Conservation (phyloP, 92 coral and sea anemone species). For the Micromussa lordhowensis region DNA sequence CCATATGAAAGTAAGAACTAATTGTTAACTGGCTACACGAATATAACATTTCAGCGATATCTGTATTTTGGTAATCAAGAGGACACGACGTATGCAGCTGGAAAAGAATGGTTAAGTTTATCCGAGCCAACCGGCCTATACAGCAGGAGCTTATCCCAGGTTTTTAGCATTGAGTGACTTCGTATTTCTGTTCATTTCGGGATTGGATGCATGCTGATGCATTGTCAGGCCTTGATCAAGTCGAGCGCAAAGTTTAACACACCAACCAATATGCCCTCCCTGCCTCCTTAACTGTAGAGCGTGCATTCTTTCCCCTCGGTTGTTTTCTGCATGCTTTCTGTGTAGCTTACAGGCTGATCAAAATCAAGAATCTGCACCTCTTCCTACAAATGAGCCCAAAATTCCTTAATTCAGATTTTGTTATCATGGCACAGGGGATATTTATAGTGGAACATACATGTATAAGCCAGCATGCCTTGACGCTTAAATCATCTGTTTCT, state of each 20-base stretch:
- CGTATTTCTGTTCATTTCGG: slow-evolving; percentile 33
- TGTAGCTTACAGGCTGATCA: slow-evolving; percentile 13
- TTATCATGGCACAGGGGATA: slow-evolving; percentile 24
- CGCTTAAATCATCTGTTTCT: slow-evolving; percentile 11
- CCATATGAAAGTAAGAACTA: background rate
- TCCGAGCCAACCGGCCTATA: slow-evolving; percentile 32
- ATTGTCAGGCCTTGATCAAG: background rate
- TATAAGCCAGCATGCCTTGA: slow-evolving; percentile 26
- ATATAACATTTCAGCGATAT: background rate
- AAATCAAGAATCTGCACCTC: slow-evolving; percentile 13
- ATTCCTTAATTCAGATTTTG: background rate
- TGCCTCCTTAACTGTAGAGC: slow-evolving; percentile 1
- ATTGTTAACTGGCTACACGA: background rate
- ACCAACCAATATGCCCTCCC: slow-evolving; percentile 17
- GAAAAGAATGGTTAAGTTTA: background rate
- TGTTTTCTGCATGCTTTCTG: slow-evolving; percentile 14
- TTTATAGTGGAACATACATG: slow-evolving; percentile 27
- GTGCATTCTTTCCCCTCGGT: slow-evolving; percentile 1
- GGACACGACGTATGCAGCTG: background rate
- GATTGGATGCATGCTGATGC: slow-evolving; percentile 2
- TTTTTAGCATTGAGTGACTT: slow-evolving; percentile 24
- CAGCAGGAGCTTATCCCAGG: slow-evolving; percentile 26
- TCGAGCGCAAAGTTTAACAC: slow-evolving; percentile 15
- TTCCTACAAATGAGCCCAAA: slow-evolving; percentile 24
- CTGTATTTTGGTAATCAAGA: background rate